These are phyloP conservation scores for Diaphora mendica DNA, from an alignment of 2,888 invertebrate genomes.

Conservation along the genomic window DNA sequence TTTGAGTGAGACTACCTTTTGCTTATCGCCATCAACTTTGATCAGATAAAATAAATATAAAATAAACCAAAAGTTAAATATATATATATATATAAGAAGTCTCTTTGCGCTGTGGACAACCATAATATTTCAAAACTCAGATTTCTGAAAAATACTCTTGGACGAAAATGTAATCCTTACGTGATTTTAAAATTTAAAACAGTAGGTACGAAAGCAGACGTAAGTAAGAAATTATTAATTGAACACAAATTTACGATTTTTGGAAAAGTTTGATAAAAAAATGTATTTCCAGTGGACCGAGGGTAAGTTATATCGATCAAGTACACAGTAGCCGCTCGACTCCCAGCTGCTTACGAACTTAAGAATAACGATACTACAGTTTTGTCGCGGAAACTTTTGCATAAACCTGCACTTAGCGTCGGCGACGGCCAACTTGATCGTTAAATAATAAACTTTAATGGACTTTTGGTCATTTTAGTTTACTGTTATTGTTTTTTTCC, in stretches of 20 bases:
- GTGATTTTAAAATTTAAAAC: background rate
- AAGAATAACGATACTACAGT: conserved; percentile 62
- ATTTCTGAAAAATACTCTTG: background rate
- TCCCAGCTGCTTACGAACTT: conserved; percentile 62
- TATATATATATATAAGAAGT: too few relatives aligned
- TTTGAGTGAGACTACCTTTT: too few relatives aligned
- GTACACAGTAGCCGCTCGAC: conserved; percentile 42
- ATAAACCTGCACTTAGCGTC: conserved; percentile 60
- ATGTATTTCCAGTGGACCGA: conserved; percentile 38
- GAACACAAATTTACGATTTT: conserved; percentile 4
- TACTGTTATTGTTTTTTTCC: conserved; percentile 44
- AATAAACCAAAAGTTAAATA: too few relatives aligned
- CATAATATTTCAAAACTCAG: background rate
- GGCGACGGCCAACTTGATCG: conserved; percentile 48
- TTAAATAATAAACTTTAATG: conserved; percentile 62
- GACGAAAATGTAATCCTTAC: background rate
- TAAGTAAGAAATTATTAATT: background rate
- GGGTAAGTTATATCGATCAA: conserved; percentile 43
- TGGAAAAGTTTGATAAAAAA: conserved; percentile 31
- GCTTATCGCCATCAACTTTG: background rate
- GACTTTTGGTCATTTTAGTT: conserved; percentile 50
- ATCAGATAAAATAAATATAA: background rate
- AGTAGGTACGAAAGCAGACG: background rate
- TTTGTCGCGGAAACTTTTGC: conserved; percentile 55
- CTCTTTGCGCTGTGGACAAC: background rate